phyloP scores from a whole-genome alignment of 2,888 invertebrate species.

The Antheraea assamensis region DNA sequence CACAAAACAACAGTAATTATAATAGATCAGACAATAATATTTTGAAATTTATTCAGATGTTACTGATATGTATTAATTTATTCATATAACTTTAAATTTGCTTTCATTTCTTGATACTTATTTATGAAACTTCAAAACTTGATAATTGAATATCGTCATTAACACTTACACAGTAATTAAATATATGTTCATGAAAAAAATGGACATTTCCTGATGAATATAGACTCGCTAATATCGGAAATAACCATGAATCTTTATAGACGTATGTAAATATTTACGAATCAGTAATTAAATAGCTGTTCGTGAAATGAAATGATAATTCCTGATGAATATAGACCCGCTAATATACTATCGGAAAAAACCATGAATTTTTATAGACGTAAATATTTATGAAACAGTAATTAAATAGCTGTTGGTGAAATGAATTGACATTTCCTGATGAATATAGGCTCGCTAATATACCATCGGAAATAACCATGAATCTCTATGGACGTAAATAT shows the following conservation, averaged over 20 bases:
- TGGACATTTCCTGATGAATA: conserved; percentile 28
- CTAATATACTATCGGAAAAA: conserved; percentile 58
- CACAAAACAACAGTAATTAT: conserved; percentile 4
- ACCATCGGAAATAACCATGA: conserved; percentile 53
- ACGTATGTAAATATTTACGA: conserved; percentile 21
- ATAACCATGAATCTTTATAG: conserved; percentile 45
- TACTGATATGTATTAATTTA: conserved; percentile 41
- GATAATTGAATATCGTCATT: background rate
- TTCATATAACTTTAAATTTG: conserved; percentile 30
- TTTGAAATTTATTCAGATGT: conserved; percentile 26
- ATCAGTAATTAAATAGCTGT: no score
- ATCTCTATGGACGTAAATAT: conserved; percentile 27
- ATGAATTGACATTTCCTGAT: conserved; percentile 26
- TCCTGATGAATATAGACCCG: conserved; percentile 34
- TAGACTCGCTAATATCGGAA: conserved; percentile 52
- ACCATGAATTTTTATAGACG: conserved; percentile 37
- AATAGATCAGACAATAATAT: background rate
- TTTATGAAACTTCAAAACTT: conserved; percentile 15
- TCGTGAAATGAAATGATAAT: conserved; percentile 16
- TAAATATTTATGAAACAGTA: conserved; percentile 9
- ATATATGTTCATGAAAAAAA: background rate
- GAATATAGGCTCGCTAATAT: conserved; percentile 45
- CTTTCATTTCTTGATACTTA: conserved; percentile 27
- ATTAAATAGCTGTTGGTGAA: background rate
- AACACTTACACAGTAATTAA: background rate